phyloP scores from a whole-genome alignment of 2,888 invertebrate species.

The Agrochola lota region DNA sequence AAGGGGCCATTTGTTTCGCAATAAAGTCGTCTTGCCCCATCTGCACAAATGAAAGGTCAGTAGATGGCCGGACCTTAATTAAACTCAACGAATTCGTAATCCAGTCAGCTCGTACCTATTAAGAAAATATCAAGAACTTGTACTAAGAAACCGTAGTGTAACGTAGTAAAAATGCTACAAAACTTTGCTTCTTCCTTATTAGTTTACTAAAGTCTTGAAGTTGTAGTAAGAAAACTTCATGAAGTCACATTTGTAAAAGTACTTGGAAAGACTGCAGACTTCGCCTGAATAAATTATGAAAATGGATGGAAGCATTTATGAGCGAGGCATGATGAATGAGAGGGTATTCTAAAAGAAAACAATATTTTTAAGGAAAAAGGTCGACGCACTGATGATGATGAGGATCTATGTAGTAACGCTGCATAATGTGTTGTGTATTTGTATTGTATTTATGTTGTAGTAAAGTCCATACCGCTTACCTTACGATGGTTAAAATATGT shows the following conservation, averaged over 20 bases:
- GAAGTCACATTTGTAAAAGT: constrained; percentile 50
- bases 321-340: constrained; percentile 54
- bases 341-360: constrained; percentile 45
- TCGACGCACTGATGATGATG: constrained; percentile 56
- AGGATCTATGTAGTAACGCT: constrained; percentile 27
- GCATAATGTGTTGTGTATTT: background rate
- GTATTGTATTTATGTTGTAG: constrained; percentile 8
- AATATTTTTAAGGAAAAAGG: constrained; percentile 57
- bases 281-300: constrained; percentile 61
- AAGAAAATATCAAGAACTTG: constrained; percentile 69
- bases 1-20: constrained; percentile 84
- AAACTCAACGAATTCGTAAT: constrained; percentile 84
- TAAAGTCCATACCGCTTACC: constrained; percentile 24
- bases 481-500: constrained; percentile 20
- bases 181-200: constrained; percentile 63
- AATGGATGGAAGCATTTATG: constrained; percentile 61
- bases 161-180: constrained; percentile 62
- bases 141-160: constrained; percentile 45
- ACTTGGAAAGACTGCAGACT: constrained; percentile 47
- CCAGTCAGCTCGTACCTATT: constrained; percentile 69
- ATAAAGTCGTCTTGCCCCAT: constrained; percentile 85
- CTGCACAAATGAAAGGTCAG: constrained; percentile 87
- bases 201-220: constrained; percentile 57
- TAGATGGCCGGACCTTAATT: constrained; percentile 85
- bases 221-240: constrained; percentile 52